Evolutionary conservation across 1,140 invertebrate genomes (phyloP).

Genomic region (Atopsyche davidsoni): DNA sequence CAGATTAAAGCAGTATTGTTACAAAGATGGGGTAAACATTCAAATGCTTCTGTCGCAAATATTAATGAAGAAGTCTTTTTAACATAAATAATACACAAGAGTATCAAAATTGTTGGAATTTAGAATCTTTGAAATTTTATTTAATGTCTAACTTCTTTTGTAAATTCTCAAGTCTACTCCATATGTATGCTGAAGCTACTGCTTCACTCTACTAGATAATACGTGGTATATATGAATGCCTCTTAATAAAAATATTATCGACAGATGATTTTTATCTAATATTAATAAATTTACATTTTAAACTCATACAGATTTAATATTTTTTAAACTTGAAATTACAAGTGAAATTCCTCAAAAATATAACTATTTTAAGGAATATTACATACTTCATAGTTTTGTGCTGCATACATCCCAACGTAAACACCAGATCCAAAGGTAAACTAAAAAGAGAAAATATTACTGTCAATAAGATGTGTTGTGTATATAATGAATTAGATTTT

Average conservation of each 20-base stretch:
- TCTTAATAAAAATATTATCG: neutral
- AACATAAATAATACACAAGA: neutral
- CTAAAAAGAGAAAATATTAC: conserved; percentile 50
- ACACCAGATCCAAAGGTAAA: conserved; percentile 67
- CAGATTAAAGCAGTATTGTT: neutral
- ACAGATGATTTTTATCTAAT: neutral
- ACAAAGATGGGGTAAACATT: too few species aligned
- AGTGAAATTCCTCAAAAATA: conserved; percentile 6
- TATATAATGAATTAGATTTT: neutral
- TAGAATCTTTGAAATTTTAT: neutral
- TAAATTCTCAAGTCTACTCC: too few species aligned
- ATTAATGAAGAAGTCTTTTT: neutral
- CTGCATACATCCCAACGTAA: conserved; percentile 72
- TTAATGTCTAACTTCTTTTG: neutral
- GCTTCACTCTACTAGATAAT: neutral
- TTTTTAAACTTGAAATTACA: conserved; percentile 6
- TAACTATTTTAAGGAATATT: conserved; percentile 13
- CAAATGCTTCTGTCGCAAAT: too few species aligned
- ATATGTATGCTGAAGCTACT: neutral
- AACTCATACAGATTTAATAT: neutral
- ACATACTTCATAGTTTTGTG: conserved; percentile 76
- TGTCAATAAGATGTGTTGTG: too few species aligned
- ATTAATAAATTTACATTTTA: neutral
- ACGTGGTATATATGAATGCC: neutral
- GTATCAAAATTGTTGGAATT: neutral